phyloP scores from a whole-genome alignment of 2,797 vertebrate genomes.

The Lindbergichthys nudifrons region DNA sequence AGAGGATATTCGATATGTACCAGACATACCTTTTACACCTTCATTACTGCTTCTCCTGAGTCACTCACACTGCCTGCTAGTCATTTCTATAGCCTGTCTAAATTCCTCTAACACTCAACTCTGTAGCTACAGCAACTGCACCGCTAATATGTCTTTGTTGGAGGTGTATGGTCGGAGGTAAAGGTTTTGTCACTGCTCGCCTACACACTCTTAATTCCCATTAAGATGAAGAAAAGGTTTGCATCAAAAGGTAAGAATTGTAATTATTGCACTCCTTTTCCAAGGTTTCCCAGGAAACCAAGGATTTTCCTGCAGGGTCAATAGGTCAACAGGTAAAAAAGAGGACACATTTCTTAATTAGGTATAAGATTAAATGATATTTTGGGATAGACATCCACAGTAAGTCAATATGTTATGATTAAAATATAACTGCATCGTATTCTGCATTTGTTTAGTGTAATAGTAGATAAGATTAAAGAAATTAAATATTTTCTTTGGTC shows the following conservation, averaged over 20 bases:
- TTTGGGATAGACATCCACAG: neutral
- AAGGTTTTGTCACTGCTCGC: neutral
- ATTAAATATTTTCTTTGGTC: no score
- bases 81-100: conserved; percentile 16
- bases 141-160: conserved; percentile 6
- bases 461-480: no score
- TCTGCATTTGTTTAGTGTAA: neutral
- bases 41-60: conserved; percentile 41
- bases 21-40: conserved; percentile 68
- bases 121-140: conserved; percentile 22
- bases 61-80: conserved; percentile 29
- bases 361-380: neutral
- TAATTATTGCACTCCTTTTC: neutral
- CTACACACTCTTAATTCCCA: neutral
- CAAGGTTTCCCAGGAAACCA: conserved; percentile 7
- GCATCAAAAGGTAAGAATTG: neutral
- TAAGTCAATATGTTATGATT: neutral
- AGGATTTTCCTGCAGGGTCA: neutral
- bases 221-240: neutral
- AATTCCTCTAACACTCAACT: conserved; percentile 12
- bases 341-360: neutral
- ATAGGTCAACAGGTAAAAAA: conserved; percentile 11
- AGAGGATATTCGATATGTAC: conserved; percentile 66
- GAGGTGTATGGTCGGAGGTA: neutral
- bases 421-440: neutral